These are phyloP conservation scores for Steatocranus sp. DNA, from an alignment of 2,797 vertebrate species.

Conservation along the genomic window DNA sequence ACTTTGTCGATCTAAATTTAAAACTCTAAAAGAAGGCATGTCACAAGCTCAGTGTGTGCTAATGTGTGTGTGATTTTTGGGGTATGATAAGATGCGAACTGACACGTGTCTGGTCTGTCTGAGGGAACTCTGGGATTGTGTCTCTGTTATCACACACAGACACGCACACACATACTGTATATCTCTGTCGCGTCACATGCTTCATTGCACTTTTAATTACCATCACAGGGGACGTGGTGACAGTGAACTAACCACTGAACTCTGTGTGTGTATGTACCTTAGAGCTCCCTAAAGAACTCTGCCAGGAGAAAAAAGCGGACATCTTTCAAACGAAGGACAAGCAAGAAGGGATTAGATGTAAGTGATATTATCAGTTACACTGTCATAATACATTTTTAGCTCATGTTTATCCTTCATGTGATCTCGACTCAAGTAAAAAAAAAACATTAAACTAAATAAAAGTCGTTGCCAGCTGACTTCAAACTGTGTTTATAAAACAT, in stretches of 20 bases:
- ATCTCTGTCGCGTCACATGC: constrained; percentile 34
- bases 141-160: constrained; percentile 2
- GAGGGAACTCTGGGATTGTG: constrained; percentile 6
- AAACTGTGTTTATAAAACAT: not conserved
- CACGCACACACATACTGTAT: not conserved
- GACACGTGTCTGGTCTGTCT: constrained; percentile 41
- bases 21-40: constrained; percentile 13
- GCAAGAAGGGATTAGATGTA: constrained; percentile 95
- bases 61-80: not conserved
- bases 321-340: constrained; percentile 95
- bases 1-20: constrained; percentile 48
- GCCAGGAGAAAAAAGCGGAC: constrained; percentile 96
- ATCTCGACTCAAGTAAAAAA: not conserved
- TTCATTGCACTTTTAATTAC: constrained; percentile 55
- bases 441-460: rapidly evolving
- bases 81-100: constrained; percentile 29
- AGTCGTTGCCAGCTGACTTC: not conserved
- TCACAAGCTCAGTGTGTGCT: not conserved
- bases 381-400: not conserved
- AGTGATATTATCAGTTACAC: constrained; percentile 43
- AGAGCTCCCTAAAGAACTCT: constrained; percentile 96
- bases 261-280: constrained; percentile 31
- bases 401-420: not conserved
- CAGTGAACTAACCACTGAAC: constrained; percentile 45
- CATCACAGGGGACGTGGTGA: constrained; percentile 40